Evolutionary conservation across 2,888 invertebrate species (phyloP).

Genomic region (Agrilus biguttatus): DNA sequence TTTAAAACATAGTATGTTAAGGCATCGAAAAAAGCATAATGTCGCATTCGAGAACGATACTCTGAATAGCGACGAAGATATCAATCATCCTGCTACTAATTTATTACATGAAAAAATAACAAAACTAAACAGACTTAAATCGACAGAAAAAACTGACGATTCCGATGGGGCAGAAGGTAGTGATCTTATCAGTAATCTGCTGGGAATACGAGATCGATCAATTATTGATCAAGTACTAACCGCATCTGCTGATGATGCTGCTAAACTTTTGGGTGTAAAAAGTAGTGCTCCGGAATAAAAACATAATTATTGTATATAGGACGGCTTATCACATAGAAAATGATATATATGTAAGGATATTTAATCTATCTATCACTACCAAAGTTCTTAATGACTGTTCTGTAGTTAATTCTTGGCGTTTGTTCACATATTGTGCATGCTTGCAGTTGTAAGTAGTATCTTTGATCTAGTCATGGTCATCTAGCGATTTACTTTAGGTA

Average conservation of each 20-base stretch:
- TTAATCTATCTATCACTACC: no score
- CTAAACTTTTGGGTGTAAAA: conserved; percentile 70
- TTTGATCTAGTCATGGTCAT: no score
- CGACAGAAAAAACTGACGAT: conserved; percentile 36
- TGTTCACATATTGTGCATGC: no score
- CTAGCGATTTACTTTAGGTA: no score
- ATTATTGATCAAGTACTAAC: conserved; percentile 73
- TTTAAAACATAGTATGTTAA: conserved; percentile 85
- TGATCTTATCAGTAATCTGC: conserved; percentile 76
- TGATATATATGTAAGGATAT: neutral
- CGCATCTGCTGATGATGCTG: conserved; percentile 75
- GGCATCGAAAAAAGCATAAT: conserved; percentile 81
- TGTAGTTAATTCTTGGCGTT: no score
- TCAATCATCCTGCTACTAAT: conserved; percentile 8
- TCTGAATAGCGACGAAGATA: conserved; percentile 32
- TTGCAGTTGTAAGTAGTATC: no score
- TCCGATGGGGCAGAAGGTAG: conserved; percentile 39
- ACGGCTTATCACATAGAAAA: neutral
- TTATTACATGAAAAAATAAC: conserved; percentile 10
- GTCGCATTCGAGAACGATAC: conserved; percentile 35
- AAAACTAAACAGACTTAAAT: conserved; percentile 22
- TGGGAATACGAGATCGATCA: conserved; percentile 75
- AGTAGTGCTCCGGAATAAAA: conserved; percentile 23
- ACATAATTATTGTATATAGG: neutral
- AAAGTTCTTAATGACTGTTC: no score